Evolutionary conservation across 37 sponge, comb jelly and placozoan genomes (phyloP).

Genomic region (Bolinopsis microptera): DNA sequence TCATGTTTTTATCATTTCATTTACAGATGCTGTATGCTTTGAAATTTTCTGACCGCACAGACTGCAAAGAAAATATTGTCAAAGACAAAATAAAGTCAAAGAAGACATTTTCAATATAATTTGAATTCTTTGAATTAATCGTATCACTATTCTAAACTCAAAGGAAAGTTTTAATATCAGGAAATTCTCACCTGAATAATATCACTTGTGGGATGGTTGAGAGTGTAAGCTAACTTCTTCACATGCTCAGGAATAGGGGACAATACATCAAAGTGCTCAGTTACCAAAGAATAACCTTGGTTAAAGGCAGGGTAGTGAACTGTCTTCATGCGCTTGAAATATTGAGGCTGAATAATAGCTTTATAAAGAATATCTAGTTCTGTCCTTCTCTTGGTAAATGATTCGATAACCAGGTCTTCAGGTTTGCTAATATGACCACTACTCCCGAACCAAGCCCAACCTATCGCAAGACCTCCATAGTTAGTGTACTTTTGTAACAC

Average conservation of each 20-base stretch:
- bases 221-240: background rate
- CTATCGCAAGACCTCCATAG: conserved; percentile 9
- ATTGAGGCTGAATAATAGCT: conserved; percentile 16
- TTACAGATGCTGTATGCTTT: no score
- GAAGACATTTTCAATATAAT: no score
- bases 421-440: conserved; percentile 8
- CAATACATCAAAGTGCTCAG: conserved; percentile 2
- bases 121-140: no score
- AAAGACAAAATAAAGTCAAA: no score
- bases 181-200: background rate
- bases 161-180: no score
- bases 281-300: background rate
- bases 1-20: no score
- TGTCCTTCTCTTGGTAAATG: background rate
- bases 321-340: conserved; percentile 20
- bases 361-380: conserved; percentile 14
- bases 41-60: no score
- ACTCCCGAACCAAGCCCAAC: conserved; percentile 56
- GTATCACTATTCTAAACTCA: no score
- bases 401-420: background rate
- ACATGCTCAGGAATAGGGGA: background rate
- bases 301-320: background rate
- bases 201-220: conserved; percentile 29
- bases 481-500: background rate
- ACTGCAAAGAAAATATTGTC: no score